Percentiles rank a stretch among this genome's conserved stretches.
phyloP scores from a whole-genome alignment of 2,113 vertebrate genomes.

The Ptyas mucosa region DNA sequence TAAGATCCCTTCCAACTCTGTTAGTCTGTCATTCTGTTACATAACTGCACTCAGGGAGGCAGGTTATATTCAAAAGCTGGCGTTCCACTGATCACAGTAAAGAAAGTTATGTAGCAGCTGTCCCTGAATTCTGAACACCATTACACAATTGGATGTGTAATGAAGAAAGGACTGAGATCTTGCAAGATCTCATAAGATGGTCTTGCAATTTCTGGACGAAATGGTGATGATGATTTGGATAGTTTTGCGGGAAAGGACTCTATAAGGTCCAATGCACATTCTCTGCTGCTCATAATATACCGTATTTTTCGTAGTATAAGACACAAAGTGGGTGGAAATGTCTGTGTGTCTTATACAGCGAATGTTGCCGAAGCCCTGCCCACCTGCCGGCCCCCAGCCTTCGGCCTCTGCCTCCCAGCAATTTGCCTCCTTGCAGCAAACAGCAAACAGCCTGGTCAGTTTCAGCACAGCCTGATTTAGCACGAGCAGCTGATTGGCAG shows the following conservation, averaged over 20 bases:
- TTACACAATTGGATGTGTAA: not conserved
- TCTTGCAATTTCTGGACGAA: not conserved
- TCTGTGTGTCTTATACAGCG: no score
- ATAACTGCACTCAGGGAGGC: not conserved
- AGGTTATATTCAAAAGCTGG: not conserved
- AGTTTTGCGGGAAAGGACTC: not conserved
- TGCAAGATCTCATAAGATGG: not conserved
- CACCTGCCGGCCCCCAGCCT: no score
- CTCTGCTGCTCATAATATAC: not conserved
- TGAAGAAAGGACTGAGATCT: not conserved
- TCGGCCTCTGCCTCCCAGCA: no score
- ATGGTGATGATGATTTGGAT: not conserved
- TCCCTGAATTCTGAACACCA: not conserved
- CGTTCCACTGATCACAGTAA: not conserved
- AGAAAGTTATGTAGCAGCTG: not conserved
- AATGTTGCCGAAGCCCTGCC: no score
- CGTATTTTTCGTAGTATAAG: no score
- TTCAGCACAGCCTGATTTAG: no score
- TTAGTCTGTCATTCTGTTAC: not conserved
- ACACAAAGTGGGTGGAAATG: no score
- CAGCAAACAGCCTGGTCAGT: no score
- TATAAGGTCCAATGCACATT: not conserved
- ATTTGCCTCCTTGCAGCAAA: no score
- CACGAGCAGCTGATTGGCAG: no score
- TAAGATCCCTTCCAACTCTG: not conserved